Conservation (phyloP, 1,140 invertebrate genomes). For the Bathynomus jamesi region DNA sequence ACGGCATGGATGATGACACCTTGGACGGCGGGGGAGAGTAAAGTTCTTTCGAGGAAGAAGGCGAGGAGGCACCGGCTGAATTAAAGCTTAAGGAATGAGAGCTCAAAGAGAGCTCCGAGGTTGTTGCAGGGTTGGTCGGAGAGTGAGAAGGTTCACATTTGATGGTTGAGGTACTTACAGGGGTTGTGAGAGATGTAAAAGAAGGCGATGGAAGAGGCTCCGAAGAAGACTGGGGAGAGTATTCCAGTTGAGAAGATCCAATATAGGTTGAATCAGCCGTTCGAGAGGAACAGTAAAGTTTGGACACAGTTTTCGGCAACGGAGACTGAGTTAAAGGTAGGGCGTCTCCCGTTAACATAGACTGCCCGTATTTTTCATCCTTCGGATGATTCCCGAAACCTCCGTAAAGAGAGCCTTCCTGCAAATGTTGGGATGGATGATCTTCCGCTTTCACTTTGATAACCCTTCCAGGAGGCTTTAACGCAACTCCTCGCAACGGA, state of each 20-base stretch:
- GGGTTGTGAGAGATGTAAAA: neutral
- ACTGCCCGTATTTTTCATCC: neutral
- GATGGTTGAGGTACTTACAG: neutral
- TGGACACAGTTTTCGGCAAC: neutral
- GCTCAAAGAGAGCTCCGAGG: neutral
- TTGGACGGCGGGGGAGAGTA: neutral
- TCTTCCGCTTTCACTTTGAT: neutral
- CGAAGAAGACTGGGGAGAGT: neutral
- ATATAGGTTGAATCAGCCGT: neutral
- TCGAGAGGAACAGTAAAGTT: neutral
- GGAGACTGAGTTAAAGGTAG: neutral
- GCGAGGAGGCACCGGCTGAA: neutral
- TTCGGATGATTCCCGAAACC: neutral
- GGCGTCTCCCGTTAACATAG: neutral
- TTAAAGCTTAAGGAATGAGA: neutral
- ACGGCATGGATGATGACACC: too few relatives aligned
- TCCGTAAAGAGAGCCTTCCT: neutral
- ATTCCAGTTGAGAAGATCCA: neutral
- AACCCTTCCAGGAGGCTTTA: neutral
- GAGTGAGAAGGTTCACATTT: neutral
- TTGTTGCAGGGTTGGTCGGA: neutral
- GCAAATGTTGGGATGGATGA: neutral
- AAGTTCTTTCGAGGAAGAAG: neutral
- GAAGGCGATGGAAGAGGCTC: neutral
- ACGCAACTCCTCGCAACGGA: neutral